phyloP scores from a whole-genome alignment of 2,888 invertebrate species.

The Tridacna gigas region DNA sequence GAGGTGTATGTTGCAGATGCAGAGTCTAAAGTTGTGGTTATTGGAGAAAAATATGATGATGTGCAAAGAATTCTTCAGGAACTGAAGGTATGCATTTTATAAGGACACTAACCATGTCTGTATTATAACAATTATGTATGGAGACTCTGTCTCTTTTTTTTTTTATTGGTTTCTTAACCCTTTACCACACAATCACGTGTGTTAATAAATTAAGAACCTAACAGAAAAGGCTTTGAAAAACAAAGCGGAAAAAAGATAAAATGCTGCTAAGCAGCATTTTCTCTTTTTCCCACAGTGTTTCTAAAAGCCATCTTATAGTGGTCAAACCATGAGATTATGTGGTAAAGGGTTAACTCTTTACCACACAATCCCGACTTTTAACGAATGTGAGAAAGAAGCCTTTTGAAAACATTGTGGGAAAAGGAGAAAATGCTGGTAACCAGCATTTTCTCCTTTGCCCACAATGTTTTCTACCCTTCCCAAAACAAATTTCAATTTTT shows the following conservation, averaged over 20 bases:
- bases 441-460: neutral
- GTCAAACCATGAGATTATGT: too few species aligned
- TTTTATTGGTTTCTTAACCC: neutral
- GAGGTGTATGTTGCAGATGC: neutral
- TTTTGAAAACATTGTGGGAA: neutral
- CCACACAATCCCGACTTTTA: too few species aligned
- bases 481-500: too few species aligned
- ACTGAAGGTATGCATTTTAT: conserved; percentile 34
- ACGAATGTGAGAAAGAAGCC: too few species aligned
- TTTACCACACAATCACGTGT: too few species aligned
- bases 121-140: neutral
- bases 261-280: neutral
- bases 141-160: neutral
- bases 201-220: too few species aligned
- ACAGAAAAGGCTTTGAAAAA: too few species aligned
- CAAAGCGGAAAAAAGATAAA: neutral
- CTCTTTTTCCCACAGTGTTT: too few species aligned
- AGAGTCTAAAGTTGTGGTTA: neutral
- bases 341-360: too few species aligned
- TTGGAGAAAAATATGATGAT: conserved; percentile 12
- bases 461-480: neutral
- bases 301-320: too few species aligned
- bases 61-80: conserved; percentile 18
- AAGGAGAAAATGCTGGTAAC: too few species aligned
- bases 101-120: neutral